These are phyloP conservation scores for Meriones unguiculatus DNA, from an alignment of 2,113 vertebrate genomes.

Conservation along the genomic window DNA sequence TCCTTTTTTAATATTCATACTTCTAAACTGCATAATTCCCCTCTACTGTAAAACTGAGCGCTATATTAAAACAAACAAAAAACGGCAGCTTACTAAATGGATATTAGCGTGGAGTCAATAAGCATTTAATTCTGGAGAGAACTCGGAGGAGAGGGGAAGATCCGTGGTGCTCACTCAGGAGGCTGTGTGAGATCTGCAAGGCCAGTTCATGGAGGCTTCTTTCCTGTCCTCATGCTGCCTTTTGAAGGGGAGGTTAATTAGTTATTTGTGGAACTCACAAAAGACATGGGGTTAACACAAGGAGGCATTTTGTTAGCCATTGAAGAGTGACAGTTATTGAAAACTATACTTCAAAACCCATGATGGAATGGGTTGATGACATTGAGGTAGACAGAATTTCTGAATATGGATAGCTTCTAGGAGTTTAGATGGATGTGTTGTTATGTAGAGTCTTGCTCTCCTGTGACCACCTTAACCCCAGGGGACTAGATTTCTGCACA, in stretches of 20 bases:
- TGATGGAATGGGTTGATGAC: slow-evolving; percentile 76
- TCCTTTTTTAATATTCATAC: slow-evolving; percentile 94
- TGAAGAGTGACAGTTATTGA: slow-evolving; percentile 83
- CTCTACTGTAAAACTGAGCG: slow-evolving; percentile 89
- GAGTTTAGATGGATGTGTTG: slow-evolving; percentile 19
- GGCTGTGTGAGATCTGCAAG: slow-evolving; percentile 75
- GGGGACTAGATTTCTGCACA: not conserved
- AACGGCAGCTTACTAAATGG: slow-evolving; percentile 92
- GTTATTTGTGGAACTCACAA: slow-evolving; percentile 86
- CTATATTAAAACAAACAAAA: slow-evolving; percentile 92
- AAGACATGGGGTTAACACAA: slow-evolving; percentile 79
- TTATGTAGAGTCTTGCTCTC: not conserved
- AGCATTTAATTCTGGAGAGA: slow-evolving; percentile 88
- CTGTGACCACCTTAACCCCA: not conserved
- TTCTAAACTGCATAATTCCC: slow-evolving; percentile 92
- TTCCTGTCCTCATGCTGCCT: slow-evolving; percentile 77
- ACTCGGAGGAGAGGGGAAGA: slow-evolving; percentile 69
- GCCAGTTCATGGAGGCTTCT: slow-evolving; percentile 47
- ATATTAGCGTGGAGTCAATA: slow-evolving; percentile 90
- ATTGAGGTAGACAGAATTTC: slow-evolving; percentile 72
- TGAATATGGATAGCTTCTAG: slow-evolving; percentile 71
- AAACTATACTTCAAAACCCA: slow-evolving; percentile 83
- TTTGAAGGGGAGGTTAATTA: slow-evolving; percentile 85
- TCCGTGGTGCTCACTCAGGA: slow-evolving; percentile 71
- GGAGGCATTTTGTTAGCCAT: slow-evolving; percentile 83